Evolutionary conservation across 2,113 vertebrate genomes (phyloP).

Genomic region (Mobula hypostoma): DNA sequence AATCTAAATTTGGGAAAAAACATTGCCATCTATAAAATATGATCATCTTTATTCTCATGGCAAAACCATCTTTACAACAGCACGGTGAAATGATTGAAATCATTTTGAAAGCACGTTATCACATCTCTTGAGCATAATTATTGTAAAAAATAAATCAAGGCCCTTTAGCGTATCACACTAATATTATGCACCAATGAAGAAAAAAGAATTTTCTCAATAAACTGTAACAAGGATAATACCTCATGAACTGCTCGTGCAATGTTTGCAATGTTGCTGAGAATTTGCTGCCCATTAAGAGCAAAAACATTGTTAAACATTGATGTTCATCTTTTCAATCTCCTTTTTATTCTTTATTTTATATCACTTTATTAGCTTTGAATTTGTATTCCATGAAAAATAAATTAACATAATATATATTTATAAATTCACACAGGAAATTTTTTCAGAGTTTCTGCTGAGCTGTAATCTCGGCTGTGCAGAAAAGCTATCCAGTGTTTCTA

Average conservation of each 20-base stretch:
- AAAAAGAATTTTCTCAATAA: neutral
- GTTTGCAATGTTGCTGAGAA: neutral
- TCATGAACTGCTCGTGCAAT: neutral
- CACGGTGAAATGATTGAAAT: neutral
- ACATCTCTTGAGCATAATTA: neutral
- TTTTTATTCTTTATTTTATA: neutral
- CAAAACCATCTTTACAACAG: too few relatives aligned
- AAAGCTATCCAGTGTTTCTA: neutral
- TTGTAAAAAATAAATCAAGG: slow-evolving; percentile 8
- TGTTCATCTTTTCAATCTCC: neutral
- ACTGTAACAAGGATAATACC: neutral
- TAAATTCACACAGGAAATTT: neutral
- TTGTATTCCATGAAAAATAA: neutral
- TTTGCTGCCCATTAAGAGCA: neutral
- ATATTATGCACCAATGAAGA: neutral
- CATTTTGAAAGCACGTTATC: neutral
- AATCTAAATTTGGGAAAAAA: neutral
- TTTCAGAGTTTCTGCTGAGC: neutral
- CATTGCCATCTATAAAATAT: neutral
- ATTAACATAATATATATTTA: neutral
- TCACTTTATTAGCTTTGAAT: neutral
- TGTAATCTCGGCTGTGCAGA: neutral
- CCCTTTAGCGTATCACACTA: neutral
- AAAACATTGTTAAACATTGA: neutral
- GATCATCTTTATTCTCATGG: neutral